Base-by-base conservation (phyloP, 2,113 vertebrate species). In the Gopherus flavomarginatus region DNA sequence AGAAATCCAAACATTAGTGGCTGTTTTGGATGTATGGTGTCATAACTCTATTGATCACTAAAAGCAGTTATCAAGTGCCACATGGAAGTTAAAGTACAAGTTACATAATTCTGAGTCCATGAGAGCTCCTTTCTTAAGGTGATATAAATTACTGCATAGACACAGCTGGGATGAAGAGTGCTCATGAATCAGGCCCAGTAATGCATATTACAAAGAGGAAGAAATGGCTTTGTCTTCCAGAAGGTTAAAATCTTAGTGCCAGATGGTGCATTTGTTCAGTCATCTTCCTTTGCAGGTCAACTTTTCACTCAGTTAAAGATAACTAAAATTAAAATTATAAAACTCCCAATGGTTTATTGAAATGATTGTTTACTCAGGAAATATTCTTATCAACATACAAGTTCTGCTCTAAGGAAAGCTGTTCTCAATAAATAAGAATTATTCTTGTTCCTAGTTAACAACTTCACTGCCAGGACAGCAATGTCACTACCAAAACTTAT, bases 351-450 rank as follows among this genome's bases (percentile, higher is more conserved):
- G 87, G 49, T 85, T 90, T 62, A 62, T 49, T 88, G 52, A 95
- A 93, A 92, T 50, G 6, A 35, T 19, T 52, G 49, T 86, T 97
- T 92, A 78, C 26, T 87, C 92, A 83, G 53, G 91, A 95, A 94
- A 79, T 49, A 47, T 57, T 91, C 57, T 80, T 83, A 83, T 35
- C 49, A 27, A 49, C 52, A 21, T 56, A 26, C 52, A 44, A 94
- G 65, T 91, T 47, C 49, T 87, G 95, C 29, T 44, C 49, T 52
- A 50, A 42, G 53, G 89, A 92, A 93, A 93, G 79, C 81, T 93
- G 26, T 44, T 93, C 75, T 89, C 89, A 79, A 26, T 9, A 92
- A 92, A 91, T 96, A 93, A 97, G 78, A 52, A 88, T 75, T 79
- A 87, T 56, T 49, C 21, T 79, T 42, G 47, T 79, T 79, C 35